Percentiles rank a stretch among this genome's conserved stretches.
These are phyloP conservation scores for Condylura cristata DNA, from an alignment of 2,113 vertebrate species.

Conservation along the genomic window DNA sequence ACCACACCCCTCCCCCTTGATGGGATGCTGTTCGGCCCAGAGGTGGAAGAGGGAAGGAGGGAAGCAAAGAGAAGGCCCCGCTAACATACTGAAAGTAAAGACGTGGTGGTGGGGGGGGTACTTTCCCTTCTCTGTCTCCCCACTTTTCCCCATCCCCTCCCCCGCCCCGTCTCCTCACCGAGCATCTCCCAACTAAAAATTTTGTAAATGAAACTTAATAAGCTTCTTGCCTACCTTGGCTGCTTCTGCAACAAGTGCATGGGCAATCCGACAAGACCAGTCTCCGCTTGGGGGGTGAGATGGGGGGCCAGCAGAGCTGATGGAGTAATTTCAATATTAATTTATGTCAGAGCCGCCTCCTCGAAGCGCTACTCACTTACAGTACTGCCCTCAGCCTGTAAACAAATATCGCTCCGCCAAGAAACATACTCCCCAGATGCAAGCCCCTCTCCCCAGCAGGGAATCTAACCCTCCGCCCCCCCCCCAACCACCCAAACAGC, in stretches of 20 bases:
- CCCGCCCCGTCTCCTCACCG: conserved; percentile 24
- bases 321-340: conserved; percentile 81
- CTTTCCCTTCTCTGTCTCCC: conserved; percentile 56
- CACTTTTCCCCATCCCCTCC: not conserved
- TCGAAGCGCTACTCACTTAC: conserved; percentile 82
- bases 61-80: conserved; percentile 68
- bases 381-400: conserved; percentile 81
- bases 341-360: conserved; percentile 81
- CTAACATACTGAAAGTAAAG: conserved; percentile 78
- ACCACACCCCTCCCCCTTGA: conserved; percentile 63
- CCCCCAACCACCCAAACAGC: not conserved
- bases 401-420: conserved; percentile 87
- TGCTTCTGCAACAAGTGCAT: conserved; percentile 86
- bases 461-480: conserved; percentile 55
- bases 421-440: conserved; percentile 82
- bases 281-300: conserved; percentile 63
- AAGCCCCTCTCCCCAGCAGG: conserved; percentile 73
- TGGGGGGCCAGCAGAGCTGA: conserved; percentile 68
- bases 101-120: conserved; percentile 53
- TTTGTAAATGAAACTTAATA: conserved; percentile 78
- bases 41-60: conserved; percentile 60
- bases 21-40: conserved; percentile 71
- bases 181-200: conserved; percentile 74
- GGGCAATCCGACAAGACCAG: conserved; percentile 74
- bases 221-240: conserved; percentile 83